Conservation (phyloP, 2,113 vertebrate species). For the Proteles cristata region DNA sequence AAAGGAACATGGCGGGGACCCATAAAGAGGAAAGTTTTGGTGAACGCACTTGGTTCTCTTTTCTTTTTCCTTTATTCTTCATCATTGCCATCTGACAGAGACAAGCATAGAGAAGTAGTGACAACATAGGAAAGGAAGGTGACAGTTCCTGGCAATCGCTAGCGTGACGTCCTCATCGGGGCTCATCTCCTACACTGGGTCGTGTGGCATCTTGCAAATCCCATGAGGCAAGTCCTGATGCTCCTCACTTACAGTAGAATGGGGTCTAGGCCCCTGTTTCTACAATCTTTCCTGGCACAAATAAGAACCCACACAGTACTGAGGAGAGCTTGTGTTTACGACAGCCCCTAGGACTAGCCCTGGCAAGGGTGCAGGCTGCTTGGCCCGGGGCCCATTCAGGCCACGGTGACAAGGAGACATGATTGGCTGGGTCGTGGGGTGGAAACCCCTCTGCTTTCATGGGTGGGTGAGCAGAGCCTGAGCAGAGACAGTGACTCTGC, state of each 20-base stretch:
- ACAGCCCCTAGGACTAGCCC: neutral
- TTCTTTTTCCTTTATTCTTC: neutral
- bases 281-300: neutral
- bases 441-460: neutral
- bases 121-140: neutral
- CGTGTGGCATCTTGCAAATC: neutral
- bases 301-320: no score
- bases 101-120: neutral
- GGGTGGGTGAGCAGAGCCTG: no score
- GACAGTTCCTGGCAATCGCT: rapidly evolving
- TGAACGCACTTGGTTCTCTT: neutral
- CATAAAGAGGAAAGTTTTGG: neutral
- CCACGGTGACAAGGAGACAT: neutral
- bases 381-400: neutral
- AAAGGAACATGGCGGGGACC: neutral
- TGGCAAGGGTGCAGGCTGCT: neutral
- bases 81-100: neutral
- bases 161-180: rapidly evolving
- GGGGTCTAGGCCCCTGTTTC: neutral
- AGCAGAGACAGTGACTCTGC: neutral
- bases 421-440: neutral
- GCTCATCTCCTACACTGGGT: neutral
- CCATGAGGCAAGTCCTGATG: rapidly evolving
- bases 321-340: neutral
- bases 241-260: no score